Evolutionary conservation across 2,113 vertebrate species (phyloP).

Genomic region (Daubentonia madagascariensis): DNA sequence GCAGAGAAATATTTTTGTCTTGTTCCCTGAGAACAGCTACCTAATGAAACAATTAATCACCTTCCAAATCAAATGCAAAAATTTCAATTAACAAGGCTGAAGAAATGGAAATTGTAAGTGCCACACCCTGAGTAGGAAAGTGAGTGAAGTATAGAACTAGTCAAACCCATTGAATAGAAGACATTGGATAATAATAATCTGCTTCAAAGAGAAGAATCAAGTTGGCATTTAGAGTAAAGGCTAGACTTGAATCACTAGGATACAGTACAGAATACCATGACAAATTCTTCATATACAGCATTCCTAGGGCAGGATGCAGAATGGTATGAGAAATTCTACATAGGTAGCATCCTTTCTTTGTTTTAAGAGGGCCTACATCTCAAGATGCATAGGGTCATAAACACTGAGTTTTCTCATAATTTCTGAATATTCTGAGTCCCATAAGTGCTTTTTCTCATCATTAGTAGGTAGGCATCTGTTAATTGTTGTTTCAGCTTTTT

Average conservation of each 20-base stretch:
- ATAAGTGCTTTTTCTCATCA: neutral
- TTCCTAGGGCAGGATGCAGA: neutral
- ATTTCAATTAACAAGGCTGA: slow-evolving; percentile 57
- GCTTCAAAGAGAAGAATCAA: neutral
- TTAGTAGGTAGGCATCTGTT: neutral
- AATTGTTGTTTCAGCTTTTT: neutral
- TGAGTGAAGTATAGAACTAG: neutral
- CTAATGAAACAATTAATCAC: slow-evolving; percentile 77
- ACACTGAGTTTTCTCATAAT: neutral
- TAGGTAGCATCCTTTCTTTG: neutral
- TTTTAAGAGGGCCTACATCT: neutral
- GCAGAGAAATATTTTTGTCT: slow-evolving; percentile 62
- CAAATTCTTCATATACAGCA: neutral
- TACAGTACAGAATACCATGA: neutral
- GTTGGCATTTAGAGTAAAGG: neutral
- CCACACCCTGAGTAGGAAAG: neutral
- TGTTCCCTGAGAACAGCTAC: slow-evolving; percentile 54
- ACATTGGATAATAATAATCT: neutral
- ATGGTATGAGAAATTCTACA: neutral
- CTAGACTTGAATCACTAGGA: neutral
- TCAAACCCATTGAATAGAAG: neutral
- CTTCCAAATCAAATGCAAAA: slow-evolving; percentile 58
- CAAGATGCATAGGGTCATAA: neutral
- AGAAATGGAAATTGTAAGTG: slow-evolving; percentile 41
- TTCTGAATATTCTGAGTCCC: neutral